Percentiles rank a stretch among this genome's conserved stretches.
These are phyloP conservation scores for Esox niger DNA, from an alignment of 2,113 vertebrate genomes.

Conservation along the genomic window DNA sequence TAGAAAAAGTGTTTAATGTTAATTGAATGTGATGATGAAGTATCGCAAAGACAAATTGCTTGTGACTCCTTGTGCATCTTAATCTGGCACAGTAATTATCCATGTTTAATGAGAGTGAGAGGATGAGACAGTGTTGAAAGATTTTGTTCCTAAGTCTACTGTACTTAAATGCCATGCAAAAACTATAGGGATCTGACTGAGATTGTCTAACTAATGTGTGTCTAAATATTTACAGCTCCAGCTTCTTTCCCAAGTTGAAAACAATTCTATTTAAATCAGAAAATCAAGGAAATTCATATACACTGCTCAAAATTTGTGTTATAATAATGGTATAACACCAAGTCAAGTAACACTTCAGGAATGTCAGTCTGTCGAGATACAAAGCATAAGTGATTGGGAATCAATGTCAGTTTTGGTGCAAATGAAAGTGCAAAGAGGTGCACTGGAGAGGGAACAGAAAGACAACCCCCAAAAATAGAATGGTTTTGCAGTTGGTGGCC, in stretches of 20 bases:
- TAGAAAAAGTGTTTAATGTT: background rate
- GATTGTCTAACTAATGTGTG: background rate
- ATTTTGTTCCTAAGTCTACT: background rate
- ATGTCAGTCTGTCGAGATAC: too few species aligned
- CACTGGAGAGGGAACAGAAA: too few species aligned
- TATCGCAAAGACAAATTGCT: background rate
- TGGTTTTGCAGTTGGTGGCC: too few species aligned
- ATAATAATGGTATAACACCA: too few species aligned
- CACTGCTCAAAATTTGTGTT: too few species aligned
- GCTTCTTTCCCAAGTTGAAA: background rate
- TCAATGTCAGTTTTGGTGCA: too few species aligned
- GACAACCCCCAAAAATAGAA: too few species aligned
- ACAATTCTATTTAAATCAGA: too few species aligned
- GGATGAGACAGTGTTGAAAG: background rate
- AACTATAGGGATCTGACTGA: background rate
- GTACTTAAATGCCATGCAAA: background rate
- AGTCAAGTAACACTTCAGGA: too few species aligned
- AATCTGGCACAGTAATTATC: background rate
- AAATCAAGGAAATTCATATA: too few species aligned
- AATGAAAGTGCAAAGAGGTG: too few species aligned
- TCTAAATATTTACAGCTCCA: background rate
- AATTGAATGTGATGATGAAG: conserved; percentile 4
- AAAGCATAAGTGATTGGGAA: too few species aligned
- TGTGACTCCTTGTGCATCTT: background rate
- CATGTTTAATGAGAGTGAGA: background rate